Conservation (phyloP, 2,888 invertebrate species). For the Chrysolina americana region DNA sequence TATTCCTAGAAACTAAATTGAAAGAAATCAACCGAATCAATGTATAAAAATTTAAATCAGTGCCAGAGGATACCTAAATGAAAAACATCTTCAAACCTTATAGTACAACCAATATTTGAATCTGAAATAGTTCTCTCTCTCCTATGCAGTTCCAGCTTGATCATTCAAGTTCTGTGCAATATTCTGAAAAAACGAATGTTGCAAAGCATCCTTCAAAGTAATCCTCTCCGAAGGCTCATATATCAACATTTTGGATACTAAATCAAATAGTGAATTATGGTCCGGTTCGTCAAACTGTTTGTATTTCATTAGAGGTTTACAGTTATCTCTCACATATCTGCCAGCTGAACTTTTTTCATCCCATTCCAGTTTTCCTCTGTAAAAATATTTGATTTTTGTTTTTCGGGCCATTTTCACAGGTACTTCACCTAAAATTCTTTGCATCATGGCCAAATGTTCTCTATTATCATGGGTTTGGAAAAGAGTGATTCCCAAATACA, state of each 20-base stretch:
- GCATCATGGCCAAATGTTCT: conserved; percentile 99
- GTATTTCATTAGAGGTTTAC: conserved; percentile 95
- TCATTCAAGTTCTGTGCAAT: conserved; percentile 79
- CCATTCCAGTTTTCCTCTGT: conserved; percentile 98
- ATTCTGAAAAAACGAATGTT: conserved; percentile 94
- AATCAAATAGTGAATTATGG: conserved; percentile 93
- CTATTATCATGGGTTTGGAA: conserved; percentile 99
- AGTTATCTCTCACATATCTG: conserved; percentile 97
- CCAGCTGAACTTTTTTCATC: conserved; percentile 97
- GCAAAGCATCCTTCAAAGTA: conserved; percentile 88
- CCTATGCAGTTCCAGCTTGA: conserved; percentile 65
- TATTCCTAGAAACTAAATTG: not conserved
- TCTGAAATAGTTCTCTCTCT: conserved; percentile 22
- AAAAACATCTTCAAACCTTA: not conserved
- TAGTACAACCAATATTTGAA: conserved; percentile 18
- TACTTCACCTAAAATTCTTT: conserved; percentile 95
- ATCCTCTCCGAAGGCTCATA: conserved; percentile 95
- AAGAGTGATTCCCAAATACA: conserved; percentile 97
- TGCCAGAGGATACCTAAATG: not conserved
- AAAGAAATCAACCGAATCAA: not conserved
- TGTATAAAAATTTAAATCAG: conserved; percentile 13
- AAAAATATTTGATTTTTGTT: conserved; percentile 98
- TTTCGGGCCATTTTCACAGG: conserved; percentile 93
- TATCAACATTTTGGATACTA: conserved; percentile 95
- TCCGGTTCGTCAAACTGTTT: conserved; percentile 90